These are phyloP conservation scores for Albula goreensis DNA, from an alignment of 2,113 vertebrate species.

Conservation along the genomic window DNA sequence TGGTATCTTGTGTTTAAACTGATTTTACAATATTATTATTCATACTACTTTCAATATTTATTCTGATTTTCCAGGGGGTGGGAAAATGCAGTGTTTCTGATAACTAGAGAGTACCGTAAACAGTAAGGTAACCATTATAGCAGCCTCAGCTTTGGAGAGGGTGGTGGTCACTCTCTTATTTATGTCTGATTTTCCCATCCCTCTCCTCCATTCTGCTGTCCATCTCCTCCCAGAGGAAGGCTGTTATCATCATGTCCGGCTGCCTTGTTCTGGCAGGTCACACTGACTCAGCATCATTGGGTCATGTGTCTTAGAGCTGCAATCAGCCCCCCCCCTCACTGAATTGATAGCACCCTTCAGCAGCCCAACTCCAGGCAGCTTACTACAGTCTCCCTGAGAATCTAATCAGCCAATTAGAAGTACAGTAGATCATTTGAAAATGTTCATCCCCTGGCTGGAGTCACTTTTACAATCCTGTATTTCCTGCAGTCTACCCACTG, in stretches of 20 bases:
- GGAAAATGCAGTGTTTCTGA: neutral
- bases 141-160: neutral
- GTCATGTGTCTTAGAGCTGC: neutral
- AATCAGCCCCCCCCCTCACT: neutral
- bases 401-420: neutral
- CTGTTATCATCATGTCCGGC: conserved; percentile 9
- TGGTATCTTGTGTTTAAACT: neutral
- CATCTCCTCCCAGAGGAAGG: conserved; percentile 10
- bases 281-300: neutral
- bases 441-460: neutral
- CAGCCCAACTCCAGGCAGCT: neutral
- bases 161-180: neutral
- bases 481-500: neutral
- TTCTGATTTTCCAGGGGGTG: neutral
- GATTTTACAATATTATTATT: neutral
- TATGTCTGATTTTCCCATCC: neutral
- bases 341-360: too few species aligned
- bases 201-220: neutral
- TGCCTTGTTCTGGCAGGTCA: conserved; percentile 18
- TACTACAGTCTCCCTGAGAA: too few species aligned
- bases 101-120: conserved; percentile 5
- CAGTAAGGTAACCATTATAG: neutral
- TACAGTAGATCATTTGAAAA: neutral
- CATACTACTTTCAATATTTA: neutral
- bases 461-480: neutral